phyloP scores from a whole-genome alignment of 2,113 vertebrate genomes.

The Pelvicachromis taeniatus region DNA sequence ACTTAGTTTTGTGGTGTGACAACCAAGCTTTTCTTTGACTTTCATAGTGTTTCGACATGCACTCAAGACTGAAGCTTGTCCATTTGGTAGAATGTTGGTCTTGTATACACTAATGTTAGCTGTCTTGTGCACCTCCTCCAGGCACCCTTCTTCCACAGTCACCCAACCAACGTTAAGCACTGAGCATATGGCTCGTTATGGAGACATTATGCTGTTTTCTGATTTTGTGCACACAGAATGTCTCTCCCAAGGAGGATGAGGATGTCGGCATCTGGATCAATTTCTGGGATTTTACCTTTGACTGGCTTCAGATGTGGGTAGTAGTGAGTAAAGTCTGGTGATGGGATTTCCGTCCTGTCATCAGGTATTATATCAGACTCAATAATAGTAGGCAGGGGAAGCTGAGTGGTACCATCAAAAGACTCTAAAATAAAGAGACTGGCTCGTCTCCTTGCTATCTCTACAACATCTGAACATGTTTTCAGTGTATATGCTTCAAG shows the following conservation, averaged over 20 bases:
- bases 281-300: background rate
- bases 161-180: background rate
- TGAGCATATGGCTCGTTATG: background rate
- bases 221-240: background rate
- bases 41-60: background rate
- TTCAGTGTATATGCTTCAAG: background rate
- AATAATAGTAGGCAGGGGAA: background rate
- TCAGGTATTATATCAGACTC: background rate
- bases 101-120: background rate
- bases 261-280: background rate
- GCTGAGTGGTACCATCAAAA: background rate
- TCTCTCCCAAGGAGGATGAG: background rate
- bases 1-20: background rate
- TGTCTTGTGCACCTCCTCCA: background rate
- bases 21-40: background rate
- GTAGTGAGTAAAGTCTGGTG: background rate
- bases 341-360: background rate
- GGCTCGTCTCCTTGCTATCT: background rate
- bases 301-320: background rate
- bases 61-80: background rate
- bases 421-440: background rate
- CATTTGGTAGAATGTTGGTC: background rate
- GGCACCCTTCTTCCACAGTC: background rate
- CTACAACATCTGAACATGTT: background rate
- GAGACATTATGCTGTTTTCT: background rate